A percentile compares a stretch with the other conserved stretches of the same genome.
phyloP scores from a whole-genome alignment of 2,888 invertebrate genomes.

The Spodoptera picta region DNA sequence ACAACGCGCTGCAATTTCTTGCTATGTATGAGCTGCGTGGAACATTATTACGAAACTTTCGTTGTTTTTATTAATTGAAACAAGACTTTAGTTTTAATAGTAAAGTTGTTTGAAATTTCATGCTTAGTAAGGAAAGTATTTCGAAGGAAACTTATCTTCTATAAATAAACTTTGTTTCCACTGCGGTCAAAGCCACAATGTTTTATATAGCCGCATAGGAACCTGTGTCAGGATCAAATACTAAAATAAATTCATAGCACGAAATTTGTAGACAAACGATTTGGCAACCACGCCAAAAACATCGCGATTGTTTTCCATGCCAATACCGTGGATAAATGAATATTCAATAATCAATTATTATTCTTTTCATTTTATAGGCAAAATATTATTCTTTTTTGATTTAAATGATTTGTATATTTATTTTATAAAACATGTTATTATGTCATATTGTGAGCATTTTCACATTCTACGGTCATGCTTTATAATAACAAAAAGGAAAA shows the following conservation, averaged over 20 bases:
- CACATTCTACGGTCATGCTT: too few relatives aligned
- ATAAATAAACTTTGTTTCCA: slow-evolving; percentile 1
- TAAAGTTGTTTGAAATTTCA: slow-evolving; percentile 6
- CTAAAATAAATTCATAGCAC: slow-evolving; percentile 51
- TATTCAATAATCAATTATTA: slow-evolving; percentile 49
- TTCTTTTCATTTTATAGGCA: slow-evolving; percentile 20
- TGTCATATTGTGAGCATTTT: too few relatives aligned
- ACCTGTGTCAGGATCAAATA: slow-evolving; percentile 42
- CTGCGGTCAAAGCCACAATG: slow-evolving; percentile 15
- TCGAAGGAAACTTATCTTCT: background rate
- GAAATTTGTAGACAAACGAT: slow-evolving; percentile 54
- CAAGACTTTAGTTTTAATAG: slow-evolving; percentile 12
- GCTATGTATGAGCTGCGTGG: slow-evolving; percentile 54
- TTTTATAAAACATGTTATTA: too few relatives aligned
- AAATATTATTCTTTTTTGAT: background rate
- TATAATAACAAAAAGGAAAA: too few relatives aligned
- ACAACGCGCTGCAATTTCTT: slow-evolving; percentile 59
- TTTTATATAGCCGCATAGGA: slow-evolving; percentile 24
- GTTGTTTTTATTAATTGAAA: slow-evolving; percentile 37
- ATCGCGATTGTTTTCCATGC: slow-evolving; percentile 51
- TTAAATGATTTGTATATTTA: background rate
- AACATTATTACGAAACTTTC: slow-evolving; percentile 48
- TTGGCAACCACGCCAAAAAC: slow-evolving; percentile 57
- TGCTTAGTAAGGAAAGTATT: slow-evolving; percentile 14
- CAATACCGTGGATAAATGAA: slow-evolving; percentile 48